Evolutionary conservation across 2,797 vertebrate species (phyloP).

Genomic region (Chelmon rostratus): DNA sequence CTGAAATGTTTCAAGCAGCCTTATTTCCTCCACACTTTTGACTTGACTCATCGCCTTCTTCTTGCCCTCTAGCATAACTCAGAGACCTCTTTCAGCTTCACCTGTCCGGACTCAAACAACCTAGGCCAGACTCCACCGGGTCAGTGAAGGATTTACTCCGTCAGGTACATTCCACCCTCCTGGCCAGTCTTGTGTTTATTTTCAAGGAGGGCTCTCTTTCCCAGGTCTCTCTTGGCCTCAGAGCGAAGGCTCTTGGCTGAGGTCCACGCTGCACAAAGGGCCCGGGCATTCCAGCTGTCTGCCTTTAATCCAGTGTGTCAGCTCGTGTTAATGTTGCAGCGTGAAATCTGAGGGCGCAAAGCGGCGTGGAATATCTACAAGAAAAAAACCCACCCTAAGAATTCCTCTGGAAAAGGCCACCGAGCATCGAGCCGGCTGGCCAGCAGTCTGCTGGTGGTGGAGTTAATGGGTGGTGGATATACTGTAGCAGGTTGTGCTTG

Average conservation of each 20-base stretch:
- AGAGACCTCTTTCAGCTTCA: slow-evolving; percentile 27
- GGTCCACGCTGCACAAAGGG: slow-evolving; percentile 94
- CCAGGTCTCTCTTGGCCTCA: slow-evolving; percentile 91
- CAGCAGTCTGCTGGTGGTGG: slow-evolving; percentile 74
- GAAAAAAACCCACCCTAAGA: slow-evolving; percentile 89
- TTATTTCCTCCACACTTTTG: background rate
- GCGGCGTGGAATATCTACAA: slow-evolving; percentile 92
- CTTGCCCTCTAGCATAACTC: background rate
- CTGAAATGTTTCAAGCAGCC: slow-evolving; percentile 5
- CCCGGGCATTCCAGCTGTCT: slow-evolving; percentile 99
- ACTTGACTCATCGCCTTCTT: background rate
- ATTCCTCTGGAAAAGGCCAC: slow-evolving; percentile 91
- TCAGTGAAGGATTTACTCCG: slow-evolving; percentile 64
- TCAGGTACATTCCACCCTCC: slow-evolving; percentile 83
- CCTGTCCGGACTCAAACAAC: slow-evolving; percentile 36
- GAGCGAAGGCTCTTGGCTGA: slow-evolving; percentile 94
- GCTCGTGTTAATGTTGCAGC: slow-evolving; percentile 98
- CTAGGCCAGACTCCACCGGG: slow-evolving; percentile 37
- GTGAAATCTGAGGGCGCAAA: slow-evolving; percentile 97
- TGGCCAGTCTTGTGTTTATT: slow-evolving; percentile 81
- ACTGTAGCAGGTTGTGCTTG: slow-evolving; percentile 37
- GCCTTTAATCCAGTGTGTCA: slow-evolving; percentile 99
- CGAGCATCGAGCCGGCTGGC: slow-evolving; percentile 45
- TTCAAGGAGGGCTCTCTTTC: slow-evolving; percentile 84
- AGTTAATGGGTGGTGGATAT: slow-evolving; percentile 82